Evolutionary conservation across 2,797 vertebrate genomes (phyloP), one percentile per base, ranked within the genome.

Genomic region (Spinibarbus caldwelli): DNA sequence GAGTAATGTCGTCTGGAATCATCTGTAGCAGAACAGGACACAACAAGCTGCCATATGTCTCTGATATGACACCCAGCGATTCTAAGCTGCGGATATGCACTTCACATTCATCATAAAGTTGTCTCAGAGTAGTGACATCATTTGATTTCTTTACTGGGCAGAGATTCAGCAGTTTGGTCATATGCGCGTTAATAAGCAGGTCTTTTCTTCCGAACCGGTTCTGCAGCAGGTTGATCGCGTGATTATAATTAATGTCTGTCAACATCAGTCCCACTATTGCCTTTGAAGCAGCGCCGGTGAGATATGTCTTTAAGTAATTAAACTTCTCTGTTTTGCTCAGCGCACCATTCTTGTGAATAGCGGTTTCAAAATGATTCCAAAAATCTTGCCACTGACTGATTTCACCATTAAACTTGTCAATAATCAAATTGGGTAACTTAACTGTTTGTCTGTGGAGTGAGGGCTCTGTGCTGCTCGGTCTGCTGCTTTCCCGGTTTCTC

Each of bases 201-300:
- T 87, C 78, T 8, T 90, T 90, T 14, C 84, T 87, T 83, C 38
- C 78, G 85, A 89, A 89, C 3, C 71, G 5, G 15, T 36, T 86
- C 21, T 89, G 77, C 0, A 91, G 71, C 3, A 89, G 5, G 10
- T 82, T 26, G 7, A 84, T 23, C 38, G 82, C 78, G 10, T 87
- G 31, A 34, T 34, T 3, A 3, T 34, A 89, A 34, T 87, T 66
- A 3, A 6, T 8, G 14, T 89, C 87, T 45, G 75, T 81, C 10
- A 90, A 19, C 6, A 41, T 71, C 1, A 90, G 59, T 73, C 31
- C 31, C 31, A 3, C 31, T 34, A 45, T 85, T 43, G 71, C 36
- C 59, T 49, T 86, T 59, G 64, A 82, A 64, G 81, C 80, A 77
- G 54, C 15, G 26, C 64, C 82, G 49, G 68, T 84, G 3, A 89